Base-by-base conservation (phyloP, 2,888 invertebrate genomes). In the Leucophenga montana region DNA sequence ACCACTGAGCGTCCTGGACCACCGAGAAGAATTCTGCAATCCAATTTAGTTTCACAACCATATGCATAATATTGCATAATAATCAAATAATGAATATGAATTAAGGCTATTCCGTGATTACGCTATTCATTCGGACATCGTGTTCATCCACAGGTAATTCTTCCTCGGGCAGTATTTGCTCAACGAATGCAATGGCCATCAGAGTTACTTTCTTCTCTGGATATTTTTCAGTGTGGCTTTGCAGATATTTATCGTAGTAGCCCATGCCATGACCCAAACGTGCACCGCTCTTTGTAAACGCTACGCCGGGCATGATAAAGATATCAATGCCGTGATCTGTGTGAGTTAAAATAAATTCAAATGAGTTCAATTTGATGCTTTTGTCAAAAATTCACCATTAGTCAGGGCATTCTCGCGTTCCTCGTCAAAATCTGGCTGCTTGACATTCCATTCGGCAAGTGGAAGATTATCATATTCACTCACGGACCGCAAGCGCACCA, bases 211-310 rank as follows among this genome's bases (percentile, higher is more conserved):
- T 90, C 70, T 82, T 85, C 1, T 85, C 75, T 0, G 88, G 87
- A 80, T 82, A 88, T 16, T 82, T 83, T 0, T 82, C 79, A 3
- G 85, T 80, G 71, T 88, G 85, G 59, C 83, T 77, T 22, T 86
- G 78, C 57, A 98, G 89, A 87, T 93, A 99, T 75, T 90, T 92
- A 86, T 99, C 99, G 85, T 99, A 99, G 87, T 96, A 99, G 0
- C 98, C 98, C 87, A 94, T 96, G 0, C 98, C 98, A 85, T 97
- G 94, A 0, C 96, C 96, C 66, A 95, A 89, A 44, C 99, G 92
- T 67, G 92, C 91, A 22, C 95, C 95, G 6, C 90, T 85, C 39
- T 84, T 88, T 0, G 96, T 94, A 89, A 98, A 99, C 1, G 95
- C 98, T 8, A 97, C 92, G 4, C 98, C 98, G 27, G 99, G 99